Evolutionary conservation across 2,113 vertebrate genomes (phyloP), one percentile per base, ranked within the genome.

Genomic region (Merops nubicus): DNA sequence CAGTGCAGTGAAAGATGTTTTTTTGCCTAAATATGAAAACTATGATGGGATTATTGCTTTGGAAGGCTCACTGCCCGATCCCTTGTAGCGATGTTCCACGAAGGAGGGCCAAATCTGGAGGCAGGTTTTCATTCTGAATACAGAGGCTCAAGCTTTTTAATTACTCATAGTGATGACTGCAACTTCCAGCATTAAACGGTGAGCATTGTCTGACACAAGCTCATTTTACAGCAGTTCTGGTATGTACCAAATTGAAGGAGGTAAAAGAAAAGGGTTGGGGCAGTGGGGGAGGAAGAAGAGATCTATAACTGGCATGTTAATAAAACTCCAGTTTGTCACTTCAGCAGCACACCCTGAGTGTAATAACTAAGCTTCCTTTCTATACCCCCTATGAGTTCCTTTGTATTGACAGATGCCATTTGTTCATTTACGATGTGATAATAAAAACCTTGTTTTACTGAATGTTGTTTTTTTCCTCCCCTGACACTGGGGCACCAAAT

Each of bases 331-430:
- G 97, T 97, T 98, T 98, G 97, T 97, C 97, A 94, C 97, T 97
- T 91, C 76, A 77, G 96, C 94, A 98, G 95, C 95, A 97, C 96
- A 93, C 96, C 97, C 97, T 40, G 85, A 86, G 95, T 80, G 90
- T 96, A 97, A 97, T 97, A 97, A 97, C 95, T 91, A 43, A 88
- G 96, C 96, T 98, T 97, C 97, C 96, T 96, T 96, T 89, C 92
- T 85, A 91, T 89, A 83, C 89, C 97, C 97, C 94, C 94, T 96
- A 93, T 38, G 95, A 96, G 96, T 45, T 91, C 78, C 98, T 98
- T 98, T 98, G 98, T 98, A 98, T 98, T 98, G 98, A 98, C 98
- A 98, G 97, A 98, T 97, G 97, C 98, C 98, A 98, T 98, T 98
- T 98, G 98, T 98, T 97, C 98, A 88, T 98, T 98, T 98, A 98